These are phyloP conservation scores for Hydrolagus affinis DNA, from an alignment of 2,113 vertebrate species.

Conservation along the genomic window DNA sequence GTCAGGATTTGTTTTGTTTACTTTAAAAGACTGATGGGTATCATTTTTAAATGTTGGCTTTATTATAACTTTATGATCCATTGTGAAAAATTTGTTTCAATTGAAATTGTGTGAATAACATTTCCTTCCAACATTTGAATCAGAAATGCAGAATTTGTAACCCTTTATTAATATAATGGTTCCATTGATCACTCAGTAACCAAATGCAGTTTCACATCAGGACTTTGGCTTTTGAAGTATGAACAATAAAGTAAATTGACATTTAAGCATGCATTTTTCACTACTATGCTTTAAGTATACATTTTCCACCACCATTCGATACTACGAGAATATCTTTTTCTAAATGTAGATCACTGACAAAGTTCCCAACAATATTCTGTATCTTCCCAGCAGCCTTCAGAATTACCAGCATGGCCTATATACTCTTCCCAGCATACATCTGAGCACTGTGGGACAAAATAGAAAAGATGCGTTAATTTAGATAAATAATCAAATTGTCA, in stretches of 20 bases:
- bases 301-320: neutral
- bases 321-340: neutral
- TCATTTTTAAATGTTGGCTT: conserved; percentile 1
- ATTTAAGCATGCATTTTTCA: neutral
- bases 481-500: too few relatives aligned
- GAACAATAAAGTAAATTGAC: neutral
- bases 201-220: neutral
- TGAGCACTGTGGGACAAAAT: conserved; percentile 60
- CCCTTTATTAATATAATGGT: conserved; percentile 47
- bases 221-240: neutral
- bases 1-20: conserved; percentile 32
- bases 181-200: conserved; percentile 18
- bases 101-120: neutral
- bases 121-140: neutral
- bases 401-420: conserved; percentile 86
- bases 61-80: neutral
- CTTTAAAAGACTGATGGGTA: neutral
- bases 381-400: conserved; percentile 45
- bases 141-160: conserved; percentile 3
- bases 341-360: too few relatives aligned
- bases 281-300: neutral
- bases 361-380: conserved; percentile 13
- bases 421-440: conserved; percentile 91
- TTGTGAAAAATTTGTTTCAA: neutral
- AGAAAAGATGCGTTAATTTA: conserved; percentile 10